Percentiles rank a stretch among this genome's conserved stretches.
These are phyloP conservation scores for Pollenia angustigena DNA, from an alignment of 2,888 invertebrate species.

Conservation along the genomic window DNA sequence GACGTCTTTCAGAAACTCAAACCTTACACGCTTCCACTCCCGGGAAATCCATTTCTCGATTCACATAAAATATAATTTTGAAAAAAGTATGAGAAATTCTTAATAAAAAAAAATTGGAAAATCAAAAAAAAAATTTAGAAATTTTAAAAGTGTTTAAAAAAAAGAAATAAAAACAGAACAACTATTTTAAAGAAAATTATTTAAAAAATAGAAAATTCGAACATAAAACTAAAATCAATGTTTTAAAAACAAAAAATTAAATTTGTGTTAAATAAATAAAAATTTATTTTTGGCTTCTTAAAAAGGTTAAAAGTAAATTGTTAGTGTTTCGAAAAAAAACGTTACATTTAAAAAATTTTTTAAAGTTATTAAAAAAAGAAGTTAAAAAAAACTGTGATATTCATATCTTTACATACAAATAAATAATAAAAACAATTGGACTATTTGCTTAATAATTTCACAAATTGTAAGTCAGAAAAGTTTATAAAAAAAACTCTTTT, in stretches of 20 bases:
- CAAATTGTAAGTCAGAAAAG: no score
- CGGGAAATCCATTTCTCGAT: constrained; percentile 44
- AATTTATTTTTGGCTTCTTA: neutral
- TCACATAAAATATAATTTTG: constrained; percentile 28
- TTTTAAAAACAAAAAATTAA: neutral
- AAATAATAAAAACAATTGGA: no score
- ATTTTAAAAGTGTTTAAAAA: neutral
- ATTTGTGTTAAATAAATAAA: constrained; percentile 11
- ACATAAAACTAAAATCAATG: constrained; percentile 19
- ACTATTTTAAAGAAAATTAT: neutral
- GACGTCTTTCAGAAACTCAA: constrained; percentile 77
- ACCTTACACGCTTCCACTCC: constrained; percentile 26
- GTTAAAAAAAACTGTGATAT: no score
- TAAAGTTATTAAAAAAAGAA: no score
- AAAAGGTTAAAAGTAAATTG: neutral
- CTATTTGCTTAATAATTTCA: no score
- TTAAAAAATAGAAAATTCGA: neutral
- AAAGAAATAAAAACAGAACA: neutral
- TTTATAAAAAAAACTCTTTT: no score
- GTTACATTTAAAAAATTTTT: no score
- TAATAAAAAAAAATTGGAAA: neutral
- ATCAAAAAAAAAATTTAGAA: constrained; percentile 10
- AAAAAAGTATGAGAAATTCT: constrained; percentile 50
- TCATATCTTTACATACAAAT: no score
- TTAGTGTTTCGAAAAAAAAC: neutral